A percentile compares a stretch with the other conserved stretches of the same genome.
Evolutionary conservation across 1,140 invertebrate species (phyloP).

Genomic region (Parasteatoda tepidariorum): DNA sequence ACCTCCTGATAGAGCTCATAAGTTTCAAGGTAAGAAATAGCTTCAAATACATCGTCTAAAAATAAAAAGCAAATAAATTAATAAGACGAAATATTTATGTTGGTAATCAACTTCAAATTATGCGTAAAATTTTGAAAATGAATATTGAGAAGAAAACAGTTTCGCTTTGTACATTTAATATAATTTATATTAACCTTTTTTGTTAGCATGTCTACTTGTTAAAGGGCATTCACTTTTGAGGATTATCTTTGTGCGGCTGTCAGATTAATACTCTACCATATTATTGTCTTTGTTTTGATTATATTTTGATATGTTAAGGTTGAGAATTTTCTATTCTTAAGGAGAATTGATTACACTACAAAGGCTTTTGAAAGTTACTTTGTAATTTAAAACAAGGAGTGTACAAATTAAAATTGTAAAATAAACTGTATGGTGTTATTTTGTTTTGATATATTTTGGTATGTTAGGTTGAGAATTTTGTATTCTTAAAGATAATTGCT

Average conservation of each 20-base stretch:
- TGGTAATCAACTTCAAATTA: neutral
- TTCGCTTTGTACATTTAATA: neutral
- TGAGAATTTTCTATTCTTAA: too few species aligned
- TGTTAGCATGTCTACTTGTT: neutral
- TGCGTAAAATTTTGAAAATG: neutral
- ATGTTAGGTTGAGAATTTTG: too few species aligned
- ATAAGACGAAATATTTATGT: neutral
- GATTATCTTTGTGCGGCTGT: neutral
- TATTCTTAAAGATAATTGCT: too few species aligned
- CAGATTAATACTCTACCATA: neutral
- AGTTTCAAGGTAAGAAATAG: conserved; percentile 76
- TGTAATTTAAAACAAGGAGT: too few species aligned
- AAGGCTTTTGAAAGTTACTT: too few species aligned
- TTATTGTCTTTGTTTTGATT: too few species aligned
- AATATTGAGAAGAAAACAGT: neutral
- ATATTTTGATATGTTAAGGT: too few species aligned
- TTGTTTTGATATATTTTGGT: too few species aligned
- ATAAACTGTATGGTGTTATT: too few species aligned
- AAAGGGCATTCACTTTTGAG: neutral
- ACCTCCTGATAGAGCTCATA: conserved; percentile 71
- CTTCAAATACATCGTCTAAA: conserved; percentile 78
- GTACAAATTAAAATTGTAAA: too few species aligned
- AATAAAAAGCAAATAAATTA: conserved; percentile 10
- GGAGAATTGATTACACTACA: too few species aligned
- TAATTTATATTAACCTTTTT: neutral